Conservation (phyloP, 2,797 vertebrate species). For the Hypotaenidia philippensis region DNA sequence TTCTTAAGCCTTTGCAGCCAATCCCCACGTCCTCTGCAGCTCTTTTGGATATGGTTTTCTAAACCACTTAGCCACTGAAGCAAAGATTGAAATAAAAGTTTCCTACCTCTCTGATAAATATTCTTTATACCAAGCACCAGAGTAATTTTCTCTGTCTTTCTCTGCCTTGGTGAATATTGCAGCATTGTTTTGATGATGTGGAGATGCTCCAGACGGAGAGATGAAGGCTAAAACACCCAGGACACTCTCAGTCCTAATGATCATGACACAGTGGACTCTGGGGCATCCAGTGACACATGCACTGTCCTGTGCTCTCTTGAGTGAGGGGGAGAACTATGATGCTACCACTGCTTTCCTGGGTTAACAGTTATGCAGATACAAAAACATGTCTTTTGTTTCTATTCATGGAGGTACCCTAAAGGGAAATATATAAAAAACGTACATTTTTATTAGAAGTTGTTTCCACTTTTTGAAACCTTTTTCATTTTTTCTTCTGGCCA, state of each 20-base stretch:
- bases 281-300: background rate
- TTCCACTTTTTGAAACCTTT: background rate
- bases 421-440: background rate
- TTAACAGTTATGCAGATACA: background rate
- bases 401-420: background rate
- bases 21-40: background rate
- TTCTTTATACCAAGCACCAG: background rate
- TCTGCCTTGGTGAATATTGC: background rate
- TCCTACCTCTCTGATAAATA: background rate
- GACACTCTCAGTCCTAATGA: background rate
- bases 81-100: background rate
- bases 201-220: background rate
- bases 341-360: background rate
- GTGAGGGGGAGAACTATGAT: rapidly evolving
- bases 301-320: background rate
- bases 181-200: background rate
- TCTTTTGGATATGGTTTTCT: background rate
- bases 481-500: background rate
- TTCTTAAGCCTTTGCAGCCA: background rate
- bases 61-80: background rate
- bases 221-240: background rate
- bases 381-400: background rate
- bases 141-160: background rate
- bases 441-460: background rate
- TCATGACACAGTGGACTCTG: background rate